A percentile compares a stretch with the other conserved stretches of the same genome.
These are phyloP conservation scores for Carposina sasakii DNA, from an alignment of 1,140 invertebrate species.

Conservation along the genomic window DNA sequence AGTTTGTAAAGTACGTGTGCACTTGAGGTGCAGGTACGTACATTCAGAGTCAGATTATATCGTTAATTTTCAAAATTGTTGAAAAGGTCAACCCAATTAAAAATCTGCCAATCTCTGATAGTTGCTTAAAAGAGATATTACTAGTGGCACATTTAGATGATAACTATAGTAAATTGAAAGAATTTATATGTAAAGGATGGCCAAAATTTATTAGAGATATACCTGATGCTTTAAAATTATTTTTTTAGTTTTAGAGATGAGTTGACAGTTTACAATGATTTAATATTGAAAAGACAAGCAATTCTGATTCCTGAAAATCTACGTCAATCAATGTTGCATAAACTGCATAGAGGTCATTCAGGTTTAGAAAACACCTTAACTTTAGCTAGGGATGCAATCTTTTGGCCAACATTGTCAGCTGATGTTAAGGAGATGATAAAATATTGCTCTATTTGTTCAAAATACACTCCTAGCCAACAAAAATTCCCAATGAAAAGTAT, in stretches of 20 bases:
- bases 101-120: neutral
- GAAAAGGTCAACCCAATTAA: neutral
- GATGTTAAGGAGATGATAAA: conserved; percentile 2
- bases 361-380: conserved; percentile 26
- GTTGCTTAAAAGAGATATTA: neutral
- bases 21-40: too few species aligned
- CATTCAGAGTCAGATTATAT: too few species aligned
- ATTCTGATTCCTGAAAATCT: conserved; percentile 12
- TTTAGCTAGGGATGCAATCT: conserved; percentile 31
- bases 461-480: neutral
- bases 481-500: conserved; percentile 9
- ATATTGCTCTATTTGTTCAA: conserved; percentile 10
- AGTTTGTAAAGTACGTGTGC: too few species aligned
- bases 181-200: conserved; percentile 24
- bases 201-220: conserved; percentile 22
- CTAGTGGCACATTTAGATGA: neutral
- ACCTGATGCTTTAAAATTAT: conserved; percentile 15
- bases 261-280: conserved; percentile 24
- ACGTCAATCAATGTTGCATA: neutral
- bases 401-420: conserved; percentile 30
- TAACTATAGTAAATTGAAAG: neutral
- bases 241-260: conserved; percentile 31
- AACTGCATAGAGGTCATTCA: conserved; percentile 20
- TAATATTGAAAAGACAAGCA: conserved; percentile 29
- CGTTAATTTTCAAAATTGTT: conserved; percentile 2